phyloP scores from a whole-genome alignment of 2,888 invertebrate genomes.

The Limnephilus marmoratus region DNA sequence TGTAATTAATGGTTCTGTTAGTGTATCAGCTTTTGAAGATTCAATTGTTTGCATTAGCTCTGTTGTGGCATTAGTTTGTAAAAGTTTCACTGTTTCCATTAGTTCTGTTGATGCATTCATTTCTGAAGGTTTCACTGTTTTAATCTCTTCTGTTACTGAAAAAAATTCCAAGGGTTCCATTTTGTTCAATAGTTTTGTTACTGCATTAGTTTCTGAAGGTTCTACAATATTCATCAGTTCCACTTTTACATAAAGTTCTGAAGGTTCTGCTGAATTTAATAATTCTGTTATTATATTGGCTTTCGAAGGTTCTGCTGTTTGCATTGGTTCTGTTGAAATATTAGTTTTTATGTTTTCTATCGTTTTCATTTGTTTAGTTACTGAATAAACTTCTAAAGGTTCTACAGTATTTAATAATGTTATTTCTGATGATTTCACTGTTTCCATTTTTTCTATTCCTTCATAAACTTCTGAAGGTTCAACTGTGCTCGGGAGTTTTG shows the following conservation, averaged over 20 bases:
- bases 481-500: neutral
- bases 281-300: neutral
- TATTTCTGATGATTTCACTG: neutral
- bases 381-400: neutral
- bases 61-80: neutral
- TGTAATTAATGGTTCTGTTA: neutral
- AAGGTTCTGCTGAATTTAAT: neutral
- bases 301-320: neutral
- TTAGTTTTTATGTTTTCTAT: neutral
- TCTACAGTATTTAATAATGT: neutral
- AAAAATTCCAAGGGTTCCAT: neutral
- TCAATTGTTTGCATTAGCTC: neutral
- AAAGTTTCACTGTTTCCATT: neutral
- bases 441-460: neutral
- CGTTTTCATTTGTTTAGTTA: neutral
- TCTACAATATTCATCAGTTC: neutral
- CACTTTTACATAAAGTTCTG: neutral
- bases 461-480: neutral
- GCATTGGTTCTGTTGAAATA: neutral
- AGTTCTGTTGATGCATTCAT: neutral
- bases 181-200: neutral
- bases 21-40: neutral
- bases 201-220: neutral
- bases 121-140: neutral
- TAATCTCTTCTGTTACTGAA: neutral